A percentile compares a stretch with the other conserved stretches of the same genome.
Evolutionary conservation across 2,113 vertebrate genomes (phyloP).

Genomic region (Nerophis lumbriciformis): DNA sequence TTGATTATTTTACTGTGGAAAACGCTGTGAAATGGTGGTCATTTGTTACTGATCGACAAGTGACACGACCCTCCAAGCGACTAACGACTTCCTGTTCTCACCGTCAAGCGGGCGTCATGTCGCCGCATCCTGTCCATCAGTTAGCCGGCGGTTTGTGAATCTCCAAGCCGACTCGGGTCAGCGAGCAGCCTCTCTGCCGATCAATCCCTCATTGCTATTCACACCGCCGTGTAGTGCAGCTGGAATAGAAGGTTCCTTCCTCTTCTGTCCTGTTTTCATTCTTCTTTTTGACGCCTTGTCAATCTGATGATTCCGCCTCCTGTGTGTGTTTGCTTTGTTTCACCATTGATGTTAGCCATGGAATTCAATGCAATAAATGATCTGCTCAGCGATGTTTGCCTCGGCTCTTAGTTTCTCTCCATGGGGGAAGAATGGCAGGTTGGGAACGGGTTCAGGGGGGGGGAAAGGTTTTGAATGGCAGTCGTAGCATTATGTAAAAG

Average conservation of each 20-base stretch:
- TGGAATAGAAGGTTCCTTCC: slow-evolving; percentile 26
- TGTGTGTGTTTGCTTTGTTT: slow-evolving; percentile 55
- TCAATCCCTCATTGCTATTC: slow-evolving; percentile 47
- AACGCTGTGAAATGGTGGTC: too few relatives aligned
- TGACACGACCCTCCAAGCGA: slow-evolving; percentile 31
- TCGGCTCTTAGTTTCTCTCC: slow-evolving; percentile 30
- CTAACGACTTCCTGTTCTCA: slow-evolving; percentile 38
- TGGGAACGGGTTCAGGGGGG: neutral
- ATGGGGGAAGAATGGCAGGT: slow-evolving; percentile 9
- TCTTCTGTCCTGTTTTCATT: slow-evolving; percentile 46
- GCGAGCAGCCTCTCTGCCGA: slow-evolving; percentile 35
- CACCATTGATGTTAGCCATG: slow-evolving; percentile 47
- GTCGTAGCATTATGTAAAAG: too few relatives aligned
- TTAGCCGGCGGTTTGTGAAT: slow-evolving; percentile 31
- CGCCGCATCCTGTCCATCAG: neutral
- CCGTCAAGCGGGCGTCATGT: slow-evolving; percentile 1
- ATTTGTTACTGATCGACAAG: slow-evolving; percentile 48
- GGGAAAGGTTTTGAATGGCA: too few relatives aligned
- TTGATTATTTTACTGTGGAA: too few relatives aligned
- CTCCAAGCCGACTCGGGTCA: slow-evolving; percentile 26
- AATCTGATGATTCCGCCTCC: slow-evolving; percentile 40
- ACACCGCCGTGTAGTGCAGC: slow-evolving; percentile 4
- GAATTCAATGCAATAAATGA: slow-evolving; percentile 67
- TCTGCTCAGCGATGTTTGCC: slow-evolving; percentile 30
- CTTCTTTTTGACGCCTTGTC: slow-evolving; percentile 59